Evolutionary conservation across 2,113 vertebrate genomes (phyloP), one percentile per base, ranked within the genome.

Genomic region (Caranx melampygus): DNA sequence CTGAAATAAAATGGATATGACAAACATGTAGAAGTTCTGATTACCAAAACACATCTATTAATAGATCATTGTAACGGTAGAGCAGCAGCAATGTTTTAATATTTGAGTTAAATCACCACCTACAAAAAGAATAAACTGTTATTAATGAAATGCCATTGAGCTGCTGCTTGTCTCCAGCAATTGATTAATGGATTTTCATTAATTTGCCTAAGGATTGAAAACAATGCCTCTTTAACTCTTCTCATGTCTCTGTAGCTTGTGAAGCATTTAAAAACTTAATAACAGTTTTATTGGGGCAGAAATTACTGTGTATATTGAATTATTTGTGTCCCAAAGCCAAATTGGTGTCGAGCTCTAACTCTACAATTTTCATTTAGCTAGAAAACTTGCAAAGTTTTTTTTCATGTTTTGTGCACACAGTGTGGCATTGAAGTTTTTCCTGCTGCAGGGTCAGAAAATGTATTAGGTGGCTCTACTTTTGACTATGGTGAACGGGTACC

Each of bases 1-100:
- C 77, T 61, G 26, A 55, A 37, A 67, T 51, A 64, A 75, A 49
- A 76, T 61, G 12, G 18, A 52, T 74, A 67, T 79, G 55, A 82
- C 55, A 78, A 81, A 81, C 70, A 83, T 76, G 69, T 57, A n/a
- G 63, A 78, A 68, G 15, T 67, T 72, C n/a, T 54, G n/a, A 84
- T 80, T 61, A 74, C 37, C 21, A 6, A 45, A 35, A 74, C 33
- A 3, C 13, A 58, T 70, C 68, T 54, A 78, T 78, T 70, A 21
- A 79, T 55, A n/a, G 44, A 77, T 79, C 45, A 42, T 15, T 72
- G 54, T 37, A 12, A 66, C 74, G 72, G 75, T 76, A 65, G 35
- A 49, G 64, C 63, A 74, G 45, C 40, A 72, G 67, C 40, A n/a
- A 16, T 1, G 1, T 88, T 84, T 83, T 40, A 76, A 75, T 82